Conservation (phyloP, 1,140 invertebrate species). For the Pseudomyrmex gracilis region DNA sequence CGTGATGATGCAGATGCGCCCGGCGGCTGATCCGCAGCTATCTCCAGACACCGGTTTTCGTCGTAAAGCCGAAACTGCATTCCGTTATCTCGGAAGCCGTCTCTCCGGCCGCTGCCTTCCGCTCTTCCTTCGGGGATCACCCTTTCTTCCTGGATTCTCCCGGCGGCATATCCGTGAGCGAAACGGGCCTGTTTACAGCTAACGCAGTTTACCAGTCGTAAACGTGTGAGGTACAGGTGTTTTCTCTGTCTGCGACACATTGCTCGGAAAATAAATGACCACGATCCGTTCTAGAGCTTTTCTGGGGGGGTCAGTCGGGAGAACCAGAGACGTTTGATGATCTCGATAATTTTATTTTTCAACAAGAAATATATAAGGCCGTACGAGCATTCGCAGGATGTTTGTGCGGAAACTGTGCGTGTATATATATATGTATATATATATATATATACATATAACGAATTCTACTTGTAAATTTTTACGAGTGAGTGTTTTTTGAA, state of each 20-base stretch:
- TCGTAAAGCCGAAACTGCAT: slow-evolving; percentile 67
- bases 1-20: slow-evolving; percentile 47
- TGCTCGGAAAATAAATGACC: slow-evolving; percentile 23
- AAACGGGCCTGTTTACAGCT: slow-evolving; percentile 63
- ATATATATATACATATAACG: too few species aligned
- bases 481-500: too few species aligned
- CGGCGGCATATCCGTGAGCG: neutral
- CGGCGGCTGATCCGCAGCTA: slow-evolving; percentile 53
- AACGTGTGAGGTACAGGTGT: slow-evolving; percentile 35
- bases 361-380: too few species aligned
- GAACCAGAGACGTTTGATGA: too few species aligned
- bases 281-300: neutral
- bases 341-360: too few species aligned
- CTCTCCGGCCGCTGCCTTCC: neutral
- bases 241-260: slow-evolving; percentile 46
- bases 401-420: too few species aligned
- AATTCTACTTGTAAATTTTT: too few species aligned
- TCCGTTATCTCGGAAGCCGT: slow-evolving; percentile 48
- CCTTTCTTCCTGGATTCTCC: neutral
- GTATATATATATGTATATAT: too few species aligned
- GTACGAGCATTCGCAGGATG: too few species aligned
- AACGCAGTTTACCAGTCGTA: neutral
- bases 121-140: neutral
- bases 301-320: neutral
- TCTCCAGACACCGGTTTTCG: slow-evolving; percentile 33